Evolutionary conservation across 2,797 vertebrate genomes (phyloP).

Genomic region (Pogoniulus pusillus): DNA sequence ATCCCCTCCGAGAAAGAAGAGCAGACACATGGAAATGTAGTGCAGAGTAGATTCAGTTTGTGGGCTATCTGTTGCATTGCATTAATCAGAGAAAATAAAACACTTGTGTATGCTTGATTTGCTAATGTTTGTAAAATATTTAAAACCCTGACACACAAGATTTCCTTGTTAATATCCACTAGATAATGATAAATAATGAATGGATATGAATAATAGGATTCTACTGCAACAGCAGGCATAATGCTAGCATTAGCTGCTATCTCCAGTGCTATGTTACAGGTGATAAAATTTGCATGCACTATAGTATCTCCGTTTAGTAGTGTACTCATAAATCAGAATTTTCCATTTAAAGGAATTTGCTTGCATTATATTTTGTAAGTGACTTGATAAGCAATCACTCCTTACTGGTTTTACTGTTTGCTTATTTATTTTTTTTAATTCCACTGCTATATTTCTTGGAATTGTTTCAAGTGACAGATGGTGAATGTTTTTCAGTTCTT

Average conservation of each 20-base stretch:
- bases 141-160: background rate
- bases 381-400: background rate
- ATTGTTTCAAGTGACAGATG: conserved; percentile 26
- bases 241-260: background rate
- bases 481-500: conserved; percentile 29
- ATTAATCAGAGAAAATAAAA: background rate
- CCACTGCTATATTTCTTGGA: background rate
- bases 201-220: background rate
- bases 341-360: background rate
- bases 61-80: background rate
- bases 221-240: background rate
- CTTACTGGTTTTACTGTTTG: background rate
- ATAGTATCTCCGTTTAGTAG: background rate
- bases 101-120: background rate
- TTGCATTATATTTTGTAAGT: background rate
- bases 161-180: background rate
- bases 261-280: background rate
- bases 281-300: background rate
- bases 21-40: background rate
- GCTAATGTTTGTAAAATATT: background rate
- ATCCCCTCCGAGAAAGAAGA: background rate
- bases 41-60: background rate
- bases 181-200: background rate
- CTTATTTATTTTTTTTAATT: background rate
- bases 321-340: background rate